Base-by-base conservation (phyloP, 2,888 invertebrate genomes). In the Deilephila elpenor region DNA sequence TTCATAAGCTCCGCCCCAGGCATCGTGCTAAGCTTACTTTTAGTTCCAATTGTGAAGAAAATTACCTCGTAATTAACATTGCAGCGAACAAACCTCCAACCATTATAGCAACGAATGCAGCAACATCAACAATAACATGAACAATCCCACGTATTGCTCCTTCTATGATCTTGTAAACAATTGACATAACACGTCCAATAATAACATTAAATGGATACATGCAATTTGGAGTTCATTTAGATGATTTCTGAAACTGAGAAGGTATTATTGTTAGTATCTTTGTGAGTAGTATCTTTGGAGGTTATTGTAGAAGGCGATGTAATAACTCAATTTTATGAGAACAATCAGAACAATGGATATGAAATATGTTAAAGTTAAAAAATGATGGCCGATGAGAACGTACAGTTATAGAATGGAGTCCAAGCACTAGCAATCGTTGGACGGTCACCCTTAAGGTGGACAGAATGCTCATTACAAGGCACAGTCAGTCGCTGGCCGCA, bases 81-180 rank as follows among this genome's bases (percentile, higher is more conserved):
- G 20, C 56, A 32, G 53, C 51, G 34, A 73, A 51, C 19, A 34
- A 53, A 2, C 44, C 53, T 34, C 29, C 32, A 3, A 53, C 59
- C 8, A 59, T 44, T 1, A 74, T 2, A 0, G 74, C 5, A 29
- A 70, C 14, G 53, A 62, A 76, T 5, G 44, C 8, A 5, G 61
- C 71, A 20, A 77, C 8, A 11, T 59, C 29, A 1, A 78, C 17
- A 3, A 72, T 20, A 1, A 75, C 59, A 20, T 80, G 78, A 34
- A 89, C 61, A 37, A 86, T 44, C 0, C 83, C 83, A 20, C 84
- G 80, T 64, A 89, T 76, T 2, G 81, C 78, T 5, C 64, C 83
- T 71, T 86, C 82, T 51, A 89, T 79, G 64, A 89, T 87, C 32
- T 83, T 80, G 73, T 67, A 75, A n/a, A 75, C 75, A 7, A 83